These are phyloP conservation scores for Rhopalosiphum padi DNA, from an alignment of 1,140 invertebrate species.

Conservation along the genomic window DNA sequence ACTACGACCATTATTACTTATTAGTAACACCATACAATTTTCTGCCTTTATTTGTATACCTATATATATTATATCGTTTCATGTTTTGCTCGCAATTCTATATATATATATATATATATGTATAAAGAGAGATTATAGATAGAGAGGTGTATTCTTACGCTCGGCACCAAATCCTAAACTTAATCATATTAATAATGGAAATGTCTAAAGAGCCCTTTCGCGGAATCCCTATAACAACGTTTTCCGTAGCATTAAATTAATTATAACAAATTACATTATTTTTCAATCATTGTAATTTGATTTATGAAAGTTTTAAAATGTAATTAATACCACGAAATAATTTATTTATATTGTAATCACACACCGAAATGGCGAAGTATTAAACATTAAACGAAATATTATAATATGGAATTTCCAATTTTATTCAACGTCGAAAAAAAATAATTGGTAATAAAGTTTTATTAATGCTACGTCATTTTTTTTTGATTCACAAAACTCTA, in stretches of 20 bases:
- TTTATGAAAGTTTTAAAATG: constrained; percentile 29
- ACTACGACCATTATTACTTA: constrained; percentile 11
- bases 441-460: neutral
- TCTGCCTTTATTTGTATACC: neutral
- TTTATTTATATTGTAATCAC: constrained; percentile 37
- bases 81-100: neutral
- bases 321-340: constrained; percentile 46
- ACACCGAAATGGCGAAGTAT: neutral
- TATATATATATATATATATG: neutral
- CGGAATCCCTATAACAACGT: constrained; percentile 1
- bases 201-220: constrained; percentile 30
- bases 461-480: neutral
- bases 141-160: neutral
- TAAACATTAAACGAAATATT: neutral
- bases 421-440: neutral
- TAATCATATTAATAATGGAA: constrained; percentile 18
- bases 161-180: neutral
- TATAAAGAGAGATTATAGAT: neutral
- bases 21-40: constrained; percentile 6
- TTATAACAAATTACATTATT: constrained; percentile 47
- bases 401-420: neutral
- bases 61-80: constrained; percentile 6
- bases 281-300: constrained; percentile 47
- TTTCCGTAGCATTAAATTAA: constrained; percentile 11
- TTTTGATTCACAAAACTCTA: neutral